Percentiles rank a stretch among this genome's conserved stretches.
Conservation (phyloP, 1,140 invertebrate species). For the Dysdera silvatica region DNA sequence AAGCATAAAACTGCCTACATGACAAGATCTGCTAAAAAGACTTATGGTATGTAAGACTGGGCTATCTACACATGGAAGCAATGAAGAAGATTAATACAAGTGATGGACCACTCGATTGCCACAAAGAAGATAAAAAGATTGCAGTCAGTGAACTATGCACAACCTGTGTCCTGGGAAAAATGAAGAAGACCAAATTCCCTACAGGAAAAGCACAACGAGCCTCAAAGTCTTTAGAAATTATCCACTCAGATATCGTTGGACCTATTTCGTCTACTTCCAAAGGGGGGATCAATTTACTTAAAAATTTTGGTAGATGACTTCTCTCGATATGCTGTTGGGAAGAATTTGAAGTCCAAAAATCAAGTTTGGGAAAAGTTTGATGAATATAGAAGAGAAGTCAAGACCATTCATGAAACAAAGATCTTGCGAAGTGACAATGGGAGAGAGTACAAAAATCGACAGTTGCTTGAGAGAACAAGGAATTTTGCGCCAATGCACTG, state of each 20-base stretch:
- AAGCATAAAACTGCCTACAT: background rate
- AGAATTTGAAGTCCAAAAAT: conserved; percentile 23
- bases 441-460: conserved; percentile 19
- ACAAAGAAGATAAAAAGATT: background rate
- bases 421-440: conserved; percentile 27
- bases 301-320: conserved; percentile 33
- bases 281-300: conserved; percentile 27
- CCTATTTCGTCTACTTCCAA: conserved; percentile 16
- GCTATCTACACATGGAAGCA: conserved; percentile 6
- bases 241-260: conserved; percentile 31
- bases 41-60: conserved; percentile 22
- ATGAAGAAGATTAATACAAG: conserved; percentile 1
- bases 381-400: conserved; percentile 19
- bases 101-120: background rate
- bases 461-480: conserved; percentile 35
- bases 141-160: background rate
- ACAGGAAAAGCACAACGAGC: background rate
- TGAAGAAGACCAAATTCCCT: conserved; percentile 4
- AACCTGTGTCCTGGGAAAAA: conserved; percentile 17
- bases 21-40: background rate
- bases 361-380: conserved; percentile 26
- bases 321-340: conserved; percentile 9
- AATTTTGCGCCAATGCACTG: conserved; percentile 46
- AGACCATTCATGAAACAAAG: background rate
- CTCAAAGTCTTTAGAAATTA: background rate